These are phyloP conservation scores for Agrotis clavis DNA, from an alignment of 2,888 invertebrate species.

Conservation along the genomic window DNA sequence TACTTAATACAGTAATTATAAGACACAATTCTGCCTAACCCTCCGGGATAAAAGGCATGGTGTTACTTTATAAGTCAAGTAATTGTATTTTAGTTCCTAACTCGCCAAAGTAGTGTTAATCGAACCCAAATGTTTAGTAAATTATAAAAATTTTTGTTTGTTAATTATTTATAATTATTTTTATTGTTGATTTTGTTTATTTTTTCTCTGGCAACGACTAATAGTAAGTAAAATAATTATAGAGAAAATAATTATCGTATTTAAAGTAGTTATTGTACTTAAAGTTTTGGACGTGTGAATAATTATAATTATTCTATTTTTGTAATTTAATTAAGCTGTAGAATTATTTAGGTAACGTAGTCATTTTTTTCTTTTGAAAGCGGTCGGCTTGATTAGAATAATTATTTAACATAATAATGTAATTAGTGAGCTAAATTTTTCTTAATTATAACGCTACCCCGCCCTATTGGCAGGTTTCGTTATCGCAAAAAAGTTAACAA, in stretches of 20 bases:
- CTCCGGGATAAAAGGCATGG: too few relatives aligned
- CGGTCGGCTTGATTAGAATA: constrained; percentile 35
- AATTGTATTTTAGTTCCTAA: constrained; percentile 69
- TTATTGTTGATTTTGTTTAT: constrained; percentile 58
- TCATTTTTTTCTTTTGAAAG: not conserved
- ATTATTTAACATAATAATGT: constrained; percentile 24
- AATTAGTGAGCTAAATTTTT: constrained; percentile 14
- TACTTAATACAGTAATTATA: not conserved
- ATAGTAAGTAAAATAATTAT: constrained; percentile 47
- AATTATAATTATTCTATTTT: constrained; percentile 54
- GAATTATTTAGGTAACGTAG: constrained; percentile 26
- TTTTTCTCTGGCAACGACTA: constrained; percentile 65
- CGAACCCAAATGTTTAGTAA: constrained; percentile 62
- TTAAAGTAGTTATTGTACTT: constrained; percentile 53
- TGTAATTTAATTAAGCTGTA: constrained; percentile 39
- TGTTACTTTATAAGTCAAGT: constrained; percentile 41
- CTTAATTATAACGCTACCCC: not conserved
- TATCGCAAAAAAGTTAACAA: constrained; percentile 28
- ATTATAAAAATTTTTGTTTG: constrained; percentile 52
- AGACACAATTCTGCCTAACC: not conserved
- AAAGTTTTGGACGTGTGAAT: constrained; percentile 51
- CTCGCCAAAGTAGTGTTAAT: constrained; percentile 68
- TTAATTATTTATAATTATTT: constrained; percentile 68
- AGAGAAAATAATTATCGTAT: constrained; percentile 30
- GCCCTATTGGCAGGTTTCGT: constrained; percentile 40